Base-by-base conservation (phyloP, 2,888 invertebrate genomes). In the Galeopsomyia nigrocyanea region DNA sequence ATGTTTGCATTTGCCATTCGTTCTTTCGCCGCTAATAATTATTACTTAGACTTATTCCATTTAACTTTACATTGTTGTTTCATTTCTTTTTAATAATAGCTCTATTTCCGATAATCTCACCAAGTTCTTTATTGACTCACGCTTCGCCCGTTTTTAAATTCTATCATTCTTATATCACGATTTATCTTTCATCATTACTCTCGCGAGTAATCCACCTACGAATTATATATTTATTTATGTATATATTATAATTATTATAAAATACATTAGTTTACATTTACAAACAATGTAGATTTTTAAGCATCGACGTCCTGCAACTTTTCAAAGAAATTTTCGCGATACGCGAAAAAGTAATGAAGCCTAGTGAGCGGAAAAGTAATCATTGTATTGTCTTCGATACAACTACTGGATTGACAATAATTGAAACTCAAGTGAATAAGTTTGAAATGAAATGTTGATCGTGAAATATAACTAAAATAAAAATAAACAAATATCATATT, bases 231-330 rank as follows among this genome's bases (percentile, higher is more conserved):
- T 51, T 73, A 75, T 70, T 71, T 68, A 62, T 70, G 31, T 68
- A 75, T 72, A 78, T 78, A 77, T 77, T 77, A 78, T 80, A 79
- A 78, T 77, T 78, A 80, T 82, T 83, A 84, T 83, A 83, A 83
- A 84, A 84, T 83, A 84, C 84, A 83, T 83, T 83, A 83, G 83
- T 83, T 83, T 83, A 83, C 82, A 82, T 83, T 83, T 83, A 83
- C 82, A 82, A 83, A 83, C 81, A 83, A 83, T 79, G 81, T 80
- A 80, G 79, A 83, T 82, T 75, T 74, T 75, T 81, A 82, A 82
- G 80, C 79, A 80, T 79, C 83, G 82, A 81, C 82, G 82, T 78
- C 80, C 80, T 78, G 79, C 77, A 78, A 71, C 50, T 26, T 67
- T 60, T 67, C 10, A 53, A 46, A 72, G 62, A 51, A 72, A 69